These are phyloP conservation scores for Anoplius nigerrimus DNA, from an alignment of 2,888 invertebrate genomes.

Conservation along the genomic window DNA sequence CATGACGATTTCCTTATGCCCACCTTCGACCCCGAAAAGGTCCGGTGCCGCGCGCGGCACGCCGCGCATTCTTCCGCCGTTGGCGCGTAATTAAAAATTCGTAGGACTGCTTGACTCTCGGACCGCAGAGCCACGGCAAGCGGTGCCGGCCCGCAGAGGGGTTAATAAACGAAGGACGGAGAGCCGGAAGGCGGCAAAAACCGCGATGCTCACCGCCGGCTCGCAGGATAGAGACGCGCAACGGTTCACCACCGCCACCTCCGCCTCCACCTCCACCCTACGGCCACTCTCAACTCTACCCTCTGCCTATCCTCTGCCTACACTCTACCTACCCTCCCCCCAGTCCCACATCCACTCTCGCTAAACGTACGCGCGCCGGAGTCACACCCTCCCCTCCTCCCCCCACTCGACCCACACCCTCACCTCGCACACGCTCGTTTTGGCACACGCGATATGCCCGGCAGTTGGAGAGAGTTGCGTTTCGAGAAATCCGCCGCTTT, in stretches of 20 bases:
- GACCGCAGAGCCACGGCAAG: slow-evolving; percentile 23
- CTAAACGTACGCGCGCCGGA: not conserved
- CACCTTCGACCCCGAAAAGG: too few species aligned
- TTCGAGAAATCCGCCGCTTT: slow-evolving; percentile 46
- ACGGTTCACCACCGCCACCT: too few species aligned
- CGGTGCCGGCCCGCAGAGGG: not conserved
- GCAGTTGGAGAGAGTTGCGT: slow-evolving; percentile 4
- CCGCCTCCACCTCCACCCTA: not conserved
- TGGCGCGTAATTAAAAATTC: slow-evolving; percentile 53
- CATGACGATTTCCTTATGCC: too few species aligned
- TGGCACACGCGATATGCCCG: slow-evolving; percentile 7
- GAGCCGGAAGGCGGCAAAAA: slow-evolving; percentile 29
- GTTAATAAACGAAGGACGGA: slow-evolving; percentile 37
- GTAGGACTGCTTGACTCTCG: slow-evolving; percentile 39
- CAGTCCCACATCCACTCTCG: not conserved
- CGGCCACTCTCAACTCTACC: not conserved
- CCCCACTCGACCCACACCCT: not conserved
- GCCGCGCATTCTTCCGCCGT: slow-evolving; percentile 26
- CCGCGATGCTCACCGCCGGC: slow-evolving; percentile 5
- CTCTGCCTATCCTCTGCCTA: too few species aligned
- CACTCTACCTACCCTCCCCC: too few species aligned
- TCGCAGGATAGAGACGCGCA: not conserved
- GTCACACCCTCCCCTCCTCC: not conserved
- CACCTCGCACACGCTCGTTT: not conserved
- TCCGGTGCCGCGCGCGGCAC: slow-evolving; percentile 16